Conservation (phyloP, 2,113 vertebrate genomes). For the Oreamnos americanus region DNA sequence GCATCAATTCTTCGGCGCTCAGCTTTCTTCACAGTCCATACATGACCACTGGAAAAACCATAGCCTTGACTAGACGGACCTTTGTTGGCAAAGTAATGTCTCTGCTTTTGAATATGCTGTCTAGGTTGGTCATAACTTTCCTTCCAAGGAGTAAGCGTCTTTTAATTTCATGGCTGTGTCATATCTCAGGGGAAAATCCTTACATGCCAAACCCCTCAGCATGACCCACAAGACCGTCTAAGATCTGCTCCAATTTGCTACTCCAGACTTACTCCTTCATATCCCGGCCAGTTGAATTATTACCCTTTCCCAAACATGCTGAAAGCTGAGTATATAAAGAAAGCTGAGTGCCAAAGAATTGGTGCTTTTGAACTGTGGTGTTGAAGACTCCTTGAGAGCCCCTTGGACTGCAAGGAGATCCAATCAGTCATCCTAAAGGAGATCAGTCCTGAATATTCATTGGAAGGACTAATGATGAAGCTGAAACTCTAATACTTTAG, state of each 20-base stretch:
- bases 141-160: too few relatives aligned
- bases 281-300: not conserved
- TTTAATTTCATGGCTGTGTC: not conserved
- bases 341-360: not conserved
- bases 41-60: too few relatives aligned
- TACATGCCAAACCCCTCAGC: not conserved
- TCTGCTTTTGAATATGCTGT: too few relatives aligned
- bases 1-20: accelerated
- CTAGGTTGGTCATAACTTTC: too few relatives aligned
- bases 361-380: not conserved
- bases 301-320: not conserved
- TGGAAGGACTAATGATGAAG: not conserved
- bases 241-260: not conserved
- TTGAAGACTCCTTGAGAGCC: not conserved
- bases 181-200: not conserved
- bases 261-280: not conserved
- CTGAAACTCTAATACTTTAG: not conserved
- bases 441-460: not conserved
- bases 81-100: too few relatives aligned
- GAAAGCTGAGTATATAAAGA: not conserved
- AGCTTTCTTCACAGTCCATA: too few relatives aligned
- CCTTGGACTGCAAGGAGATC: not conserved
- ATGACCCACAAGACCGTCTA: not conserved
- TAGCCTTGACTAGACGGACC: too few relatives aligned
- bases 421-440: not conserved